Base-by-base conservation (phyloP, 2,797 vertebrate species). In the Myotis findleyi region DNA sequence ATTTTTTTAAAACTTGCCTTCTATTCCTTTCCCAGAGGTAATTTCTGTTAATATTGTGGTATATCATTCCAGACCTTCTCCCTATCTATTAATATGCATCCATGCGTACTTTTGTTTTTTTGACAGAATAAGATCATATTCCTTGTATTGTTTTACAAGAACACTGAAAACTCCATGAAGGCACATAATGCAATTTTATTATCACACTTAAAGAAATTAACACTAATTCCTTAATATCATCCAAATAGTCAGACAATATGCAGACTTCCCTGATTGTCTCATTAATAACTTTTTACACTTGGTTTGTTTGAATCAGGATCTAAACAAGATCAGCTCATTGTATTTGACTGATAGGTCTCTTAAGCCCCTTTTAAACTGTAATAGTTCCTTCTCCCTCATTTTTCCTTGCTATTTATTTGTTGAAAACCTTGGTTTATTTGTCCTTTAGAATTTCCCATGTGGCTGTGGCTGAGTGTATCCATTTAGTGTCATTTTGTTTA, bases 181-280 rank as follows among this genome's bases (percentile, higher is more conserved):
- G 41, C 47, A 92, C 44, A 44, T 87, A 62, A 38, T 14, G 12
- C 69, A 69, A 59, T 95, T 95, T 92, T 95, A 64, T 87, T 71
- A 59, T 94, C 79, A 88, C n/a, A 82, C 30, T 49, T 79, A 82
- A 97, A 73, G 55, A 92, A 94, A 82, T 62, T 86, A 92, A 91
- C 76, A 71, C 16, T 91, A 83, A 89, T 89, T 95, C 47, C n/a
- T 76, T 94, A 85, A 51, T 87, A 80, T 23, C 55, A 18, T 92
- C 53, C 84, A 59, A 47, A 62, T 94, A 57, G 69, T 44, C 66
- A 92, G 81, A 77, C 47, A 84, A 33, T 90, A 23, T 69, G 51
- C 44, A 72, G n/a, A 79, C 89, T 90, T 88, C 38, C 30, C 68
- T 71, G 62, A 76, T 94, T 85, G 8, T 91, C 68, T 93, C 57